Conservation (phyloP, 2,113 vertebrate genomes). For the Rhinogobius similis region DNA sequence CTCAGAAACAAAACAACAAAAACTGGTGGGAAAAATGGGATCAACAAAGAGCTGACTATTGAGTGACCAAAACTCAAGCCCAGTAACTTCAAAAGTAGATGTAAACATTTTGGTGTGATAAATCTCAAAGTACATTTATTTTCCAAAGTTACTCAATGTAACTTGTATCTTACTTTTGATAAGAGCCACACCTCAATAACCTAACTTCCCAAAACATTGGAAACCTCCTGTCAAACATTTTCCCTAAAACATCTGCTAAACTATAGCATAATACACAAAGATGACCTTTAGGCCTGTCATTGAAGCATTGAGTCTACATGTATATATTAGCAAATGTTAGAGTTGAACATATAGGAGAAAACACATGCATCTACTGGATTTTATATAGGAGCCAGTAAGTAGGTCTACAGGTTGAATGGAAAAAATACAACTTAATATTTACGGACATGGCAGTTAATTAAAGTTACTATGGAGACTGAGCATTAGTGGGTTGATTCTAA, state of each 20-base stretch:
- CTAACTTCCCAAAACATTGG: neutral
- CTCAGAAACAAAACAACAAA: too few species aligned
- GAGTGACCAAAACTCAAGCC: neutral
- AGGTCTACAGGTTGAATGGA: neutral
- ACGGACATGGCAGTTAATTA: neutral
- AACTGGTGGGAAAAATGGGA: too few species aligned
- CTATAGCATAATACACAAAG: neutral
- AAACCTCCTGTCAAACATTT: neutral
- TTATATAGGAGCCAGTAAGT: too few species aligned
- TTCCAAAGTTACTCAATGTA: too few species aligned
- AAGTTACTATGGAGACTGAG: neutral
- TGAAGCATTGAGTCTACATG: neutral
- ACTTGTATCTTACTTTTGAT: too few species aligned
- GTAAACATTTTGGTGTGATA: too few species aligned
- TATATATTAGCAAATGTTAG: too few species aligned
- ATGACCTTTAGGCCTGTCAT: neutral
- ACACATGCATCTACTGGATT: neutral
- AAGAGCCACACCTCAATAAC: neutral
- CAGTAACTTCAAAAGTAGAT: neutral
- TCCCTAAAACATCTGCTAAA: neutral
- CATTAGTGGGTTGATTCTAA: constrained; percentile 61
- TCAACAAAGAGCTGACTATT: too few species aligned
- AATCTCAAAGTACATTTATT: too few species aligned
- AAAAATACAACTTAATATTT: neutral
- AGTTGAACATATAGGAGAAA: too few species aligned